Conservation (phyloP, 2,888 invertebrate species). For the Sinotaia quadrata region DNA sequence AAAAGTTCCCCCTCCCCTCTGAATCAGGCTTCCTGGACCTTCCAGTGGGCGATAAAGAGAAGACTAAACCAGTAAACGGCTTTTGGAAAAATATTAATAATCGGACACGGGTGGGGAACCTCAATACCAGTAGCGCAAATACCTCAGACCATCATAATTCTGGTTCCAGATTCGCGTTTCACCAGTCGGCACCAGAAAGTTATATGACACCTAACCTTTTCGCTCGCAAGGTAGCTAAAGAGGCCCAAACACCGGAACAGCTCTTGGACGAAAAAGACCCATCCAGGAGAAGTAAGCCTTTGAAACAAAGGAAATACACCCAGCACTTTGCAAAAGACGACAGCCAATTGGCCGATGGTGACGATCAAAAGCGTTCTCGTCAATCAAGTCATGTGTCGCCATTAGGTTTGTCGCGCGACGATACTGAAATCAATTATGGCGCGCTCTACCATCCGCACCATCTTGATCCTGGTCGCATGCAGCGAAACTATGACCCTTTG, state of each 20-base stretch:
- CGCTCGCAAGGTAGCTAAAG: conserved; percentile 16
- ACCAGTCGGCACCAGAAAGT: conserved; percentile 1
- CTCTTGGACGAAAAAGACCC: conserved; percentile 2
- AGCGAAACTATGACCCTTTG: conserved; percentile 16
- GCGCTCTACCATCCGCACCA: conserved; percentile 13
- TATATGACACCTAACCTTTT: conserved; percentile 24
- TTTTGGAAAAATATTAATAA: no score
- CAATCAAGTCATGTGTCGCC: not conserved
- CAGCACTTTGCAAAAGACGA: not conserved
- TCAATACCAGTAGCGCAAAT: no score
- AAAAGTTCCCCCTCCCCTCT: not conserved
- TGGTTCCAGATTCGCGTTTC: not conserved
- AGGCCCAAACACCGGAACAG: conserved; percentile 12
- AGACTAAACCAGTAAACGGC: no score
- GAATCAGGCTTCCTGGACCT: no score
- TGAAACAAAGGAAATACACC: not conserved
- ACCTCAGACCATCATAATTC: not conserved
- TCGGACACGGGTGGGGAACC: not conserved
- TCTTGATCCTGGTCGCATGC: conserved; percentile 3
- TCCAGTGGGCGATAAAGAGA: no score
- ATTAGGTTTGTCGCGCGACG: conserved; percentile 13
- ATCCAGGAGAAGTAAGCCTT: not conserved
- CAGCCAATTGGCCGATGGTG: not conserved
- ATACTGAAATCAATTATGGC: conserved; percentile 15
- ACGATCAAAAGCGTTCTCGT: not conserved